Evolutionary conservation across 2,888 invertebrate genomes (phyloP), one percentile per base, ranked within the genome.

Genomic region (Diarsia mendica): DNA sequence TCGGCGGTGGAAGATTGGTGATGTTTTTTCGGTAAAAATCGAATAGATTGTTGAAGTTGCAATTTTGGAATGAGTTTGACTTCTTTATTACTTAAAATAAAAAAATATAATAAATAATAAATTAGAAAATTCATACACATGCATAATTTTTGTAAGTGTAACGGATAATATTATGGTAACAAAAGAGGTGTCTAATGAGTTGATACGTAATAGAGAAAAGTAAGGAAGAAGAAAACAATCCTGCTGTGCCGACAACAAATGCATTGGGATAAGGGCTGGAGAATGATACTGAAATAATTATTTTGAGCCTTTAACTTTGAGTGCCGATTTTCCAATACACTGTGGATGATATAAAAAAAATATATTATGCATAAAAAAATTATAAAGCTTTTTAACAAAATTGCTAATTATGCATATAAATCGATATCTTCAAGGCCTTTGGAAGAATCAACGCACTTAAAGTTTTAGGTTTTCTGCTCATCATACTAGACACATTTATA

Each of bases 11-110:
- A 11, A 55, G 61, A 58, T 65, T 23, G 44, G 72, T 2, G 48
- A 9, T 49, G 58, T 58, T 67, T 75, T 79, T 79, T 69, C 13
- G 13, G 44, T 67, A 20, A 60, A 28, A 48, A 53, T 46, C 8
- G 3, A 61, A 5, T 20, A 6, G 28, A 79, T 33, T 79, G 58
- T 51, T 51, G 2, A 1, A 11, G 20, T n/a, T 15, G 49, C 8
- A 48, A 46, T 20, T 48, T 61, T 28, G 3, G 11, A 72, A n/a
- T n/a, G 8, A n/a, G 2, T 23, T 48, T 1, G 2, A 20, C 39
- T 28, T 2, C 8, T 39, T 60, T 18, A 33, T 60, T 1, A 28
- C n/a, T 55, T 28, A 8, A 58, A 5, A n/a, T n/a, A n/a, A n/a
- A n/a, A n/a, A n/a, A n/a, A n/a, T n/a, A n/a, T n/a, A n/a, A n/a